These are phyloP conservation scores for Sinocyclocheilus anshuiensis DNA, from an alignment of 2,113 vertebrate species.

Conservation along the genomic window DNA sequence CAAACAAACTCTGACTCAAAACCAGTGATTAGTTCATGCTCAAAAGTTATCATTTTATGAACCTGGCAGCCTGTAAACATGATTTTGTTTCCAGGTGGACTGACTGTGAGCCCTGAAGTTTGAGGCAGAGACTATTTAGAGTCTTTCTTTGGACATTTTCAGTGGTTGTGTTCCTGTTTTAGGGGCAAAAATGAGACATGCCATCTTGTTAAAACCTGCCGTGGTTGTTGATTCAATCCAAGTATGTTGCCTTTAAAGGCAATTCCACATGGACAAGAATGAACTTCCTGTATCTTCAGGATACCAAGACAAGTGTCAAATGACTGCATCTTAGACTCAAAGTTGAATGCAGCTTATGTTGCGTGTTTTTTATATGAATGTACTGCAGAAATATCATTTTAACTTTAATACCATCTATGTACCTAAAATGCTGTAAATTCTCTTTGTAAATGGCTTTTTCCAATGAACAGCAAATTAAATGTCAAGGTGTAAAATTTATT, in stretches of 20 bases:
- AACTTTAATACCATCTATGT: background rate
- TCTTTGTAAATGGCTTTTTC: background rate
- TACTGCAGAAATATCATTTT: background rate
- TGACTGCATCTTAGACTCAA: background rate
- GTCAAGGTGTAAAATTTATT: background rate
- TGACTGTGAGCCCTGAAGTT: background rate
- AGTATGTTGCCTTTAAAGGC: background rate
- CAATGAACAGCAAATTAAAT: background rate
- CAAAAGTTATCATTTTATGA: background rate
- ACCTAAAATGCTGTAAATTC: background rate
- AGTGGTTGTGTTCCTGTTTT: background rate
- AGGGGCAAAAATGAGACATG: background rate
- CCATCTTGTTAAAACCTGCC: constrained; percentile 7
- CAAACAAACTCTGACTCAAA: background rate
- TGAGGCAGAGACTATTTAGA: background rate
- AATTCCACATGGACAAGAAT: background rate
- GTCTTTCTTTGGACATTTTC: background rate
- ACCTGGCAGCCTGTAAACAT: background rate
- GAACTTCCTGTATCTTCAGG: background rate
- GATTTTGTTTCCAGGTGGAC: background rate
- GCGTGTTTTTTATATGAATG: background rate
- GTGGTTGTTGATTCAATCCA: background rate
- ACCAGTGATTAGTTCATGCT: background rate
- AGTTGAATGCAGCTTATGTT: background rate
- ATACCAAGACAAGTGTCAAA: background rate